These are phyloP conservation scores for Suricata suricatta DNA, from an alignment of 2,113 vertebrate species.

Conservation along the genomic window DNA sequence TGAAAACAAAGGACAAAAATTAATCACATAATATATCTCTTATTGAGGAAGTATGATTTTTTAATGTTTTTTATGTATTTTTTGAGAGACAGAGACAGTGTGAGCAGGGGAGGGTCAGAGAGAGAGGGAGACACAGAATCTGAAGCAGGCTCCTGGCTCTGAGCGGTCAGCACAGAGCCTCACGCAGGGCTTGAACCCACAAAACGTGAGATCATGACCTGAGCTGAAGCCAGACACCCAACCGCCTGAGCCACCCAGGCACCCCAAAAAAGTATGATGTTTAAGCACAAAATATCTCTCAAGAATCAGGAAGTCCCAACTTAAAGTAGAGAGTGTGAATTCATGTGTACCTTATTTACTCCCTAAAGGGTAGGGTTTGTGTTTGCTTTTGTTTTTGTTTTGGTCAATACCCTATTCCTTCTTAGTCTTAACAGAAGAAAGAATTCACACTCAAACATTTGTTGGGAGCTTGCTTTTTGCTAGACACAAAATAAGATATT, in stretches of 20 bases:
- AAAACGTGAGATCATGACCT: no score
- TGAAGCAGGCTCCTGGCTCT: no score
- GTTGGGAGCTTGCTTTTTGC: not conserved
- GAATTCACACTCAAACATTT: not conserved
- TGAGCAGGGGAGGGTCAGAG: no score
- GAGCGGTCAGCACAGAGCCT: no score
- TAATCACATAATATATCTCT: not conserved
- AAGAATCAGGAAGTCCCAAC: not conserved
- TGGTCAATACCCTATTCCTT: not conserved
- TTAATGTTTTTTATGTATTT: not conserved
- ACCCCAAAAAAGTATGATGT: not conserved
- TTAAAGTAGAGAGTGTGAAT: not conserved
- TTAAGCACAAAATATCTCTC: conserved; percentile 6
- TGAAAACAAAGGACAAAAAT: not conserved
- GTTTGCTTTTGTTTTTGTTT: no score
- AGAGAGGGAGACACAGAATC: no score
- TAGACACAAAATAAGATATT: not conserved
- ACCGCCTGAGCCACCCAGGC: no score
- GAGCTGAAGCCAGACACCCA: no score
- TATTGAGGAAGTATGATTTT: not conserved
- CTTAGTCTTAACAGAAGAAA: not conserved
- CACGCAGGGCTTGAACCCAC: no score
- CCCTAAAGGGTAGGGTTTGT: no score
- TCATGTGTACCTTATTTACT: not conserved
- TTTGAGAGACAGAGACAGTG: no score